Evolutionary conservation across 64 coral and sea anemone species (phyloP).

Genomic region (Pocillopora verrucosa): DNA sequence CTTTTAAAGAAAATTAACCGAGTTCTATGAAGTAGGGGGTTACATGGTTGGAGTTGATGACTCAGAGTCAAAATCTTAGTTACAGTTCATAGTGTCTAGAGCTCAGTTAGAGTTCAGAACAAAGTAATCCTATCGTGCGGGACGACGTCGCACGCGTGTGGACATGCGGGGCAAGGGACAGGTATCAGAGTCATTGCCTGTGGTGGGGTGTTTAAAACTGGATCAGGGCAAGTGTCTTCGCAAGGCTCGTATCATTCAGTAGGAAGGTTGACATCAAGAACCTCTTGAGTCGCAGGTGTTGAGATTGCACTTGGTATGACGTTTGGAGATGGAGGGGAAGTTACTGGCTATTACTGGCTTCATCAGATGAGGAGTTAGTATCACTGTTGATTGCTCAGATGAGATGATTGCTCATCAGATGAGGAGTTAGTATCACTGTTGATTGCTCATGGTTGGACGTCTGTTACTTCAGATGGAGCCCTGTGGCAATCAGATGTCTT

Average conservation of each 20-base stretch:
- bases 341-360: not conserved
- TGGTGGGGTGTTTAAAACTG: not conserved
- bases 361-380: no score
- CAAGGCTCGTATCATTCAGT: not conserved
- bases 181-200: not conserved
- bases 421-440: no score
- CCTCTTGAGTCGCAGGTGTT: not conserved
- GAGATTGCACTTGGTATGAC: not conserved
- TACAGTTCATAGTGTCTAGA: not conserved
- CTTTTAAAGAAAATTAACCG: not conserved
- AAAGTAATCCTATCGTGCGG: not conserved
- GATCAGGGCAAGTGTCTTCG: not conserved
- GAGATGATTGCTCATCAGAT: no score
- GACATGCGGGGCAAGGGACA: not conserved
- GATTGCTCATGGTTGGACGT: not conserved
- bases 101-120: not conserved
- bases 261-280: not conserved
- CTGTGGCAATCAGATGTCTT: constrained; percentile 35
- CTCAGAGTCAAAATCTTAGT: no score
- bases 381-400: not conserved
- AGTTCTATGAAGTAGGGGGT: no score
- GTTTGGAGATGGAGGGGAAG: not conserved
- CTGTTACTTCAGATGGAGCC: constrained; percentile 5
- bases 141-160: not conserved
- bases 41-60: no score